Evolutionary conservation across 2,888 invertebrate species (phyloP), one percentile per base, ranked within the genome.

Genomic region (Thymelicus sylvestris): DNA sequence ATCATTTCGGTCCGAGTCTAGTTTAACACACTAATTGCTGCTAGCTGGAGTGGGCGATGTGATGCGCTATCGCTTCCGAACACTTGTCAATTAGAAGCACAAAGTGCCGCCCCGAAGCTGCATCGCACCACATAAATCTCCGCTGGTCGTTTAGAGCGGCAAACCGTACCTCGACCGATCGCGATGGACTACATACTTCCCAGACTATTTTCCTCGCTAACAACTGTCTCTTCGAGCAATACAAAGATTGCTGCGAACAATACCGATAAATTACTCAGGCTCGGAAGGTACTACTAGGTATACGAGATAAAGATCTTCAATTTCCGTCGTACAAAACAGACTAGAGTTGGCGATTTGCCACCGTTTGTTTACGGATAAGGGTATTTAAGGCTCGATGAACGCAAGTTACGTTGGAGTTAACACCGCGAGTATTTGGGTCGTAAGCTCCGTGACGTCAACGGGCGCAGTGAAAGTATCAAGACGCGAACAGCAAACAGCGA

Each of bases 401-500:
- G 88, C 86, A 89, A 89, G 91, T 90, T 86, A 85, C 81, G 84
- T 81, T 86, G 86, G 79, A 86, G 87, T 85, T 87, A 87, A 86
- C 86, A 86, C 85, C 79, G 78, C 80, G 83, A 83, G 86, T 83
- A 90, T 91, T 90, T 86, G 84, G 89, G 88, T 89, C 88, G 85
- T 83, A 78, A 81, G 81, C 80, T 74, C 74, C 80, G 79, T 91
- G 90, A 92, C 91, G 89, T 92, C 89, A 90, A 77, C 78, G 79
- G 72, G 76, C 76, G 78, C 81, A 87, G 91, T 90, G 92, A 92
- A 92, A 92, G 92, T 91, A 81, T 73, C 79, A 83, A 86, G 84
- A 83, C 80, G 80, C 81, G 89, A 91, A 92, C 92, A 92, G 80
- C 81, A 88, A 91, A 92, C 92, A 92, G 80, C 81, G 89, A 91